Percentiles rank a stretch among this genome's conserved stretches.
phyloP scores from a whole-genome alignment of 2,888 invertebrate species.

The Scrobipalpa atriplicella region DNA sequence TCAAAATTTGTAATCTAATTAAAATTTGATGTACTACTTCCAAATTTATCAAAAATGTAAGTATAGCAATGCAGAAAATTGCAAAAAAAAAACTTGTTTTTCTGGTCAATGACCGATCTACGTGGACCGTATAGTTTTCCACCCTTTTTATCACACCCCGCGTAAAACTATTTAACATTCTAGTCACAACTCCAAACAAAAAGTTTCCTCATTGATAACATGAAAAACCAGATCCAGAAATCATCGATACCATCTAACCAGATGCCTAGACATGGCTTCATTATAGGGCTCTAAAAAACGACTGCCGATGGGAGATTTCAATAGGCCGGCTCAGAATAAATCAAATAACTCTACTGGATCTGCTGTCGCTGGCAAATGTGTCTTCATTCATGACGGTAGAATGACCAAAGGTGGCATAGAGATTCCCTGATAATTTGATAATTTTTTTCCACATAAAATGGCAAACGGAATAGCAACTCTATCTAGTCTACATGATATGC shows the following conservation, averaged over 20 bases:
- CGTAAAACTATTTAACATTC: neutral
- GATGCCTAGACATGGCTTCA: slow-evolving; percentile 47
- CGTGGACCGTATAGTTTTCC: neutral
- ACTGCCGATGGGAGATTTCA: slow-evolving; percentile 67
- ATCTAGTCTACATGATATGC: too few species aligned
- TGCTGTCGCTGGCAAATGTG: slow-evolving; percentile 78
- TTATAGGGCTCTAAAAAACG: slow-evolving; percentile 62
- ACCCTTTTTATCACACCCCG: neutral
- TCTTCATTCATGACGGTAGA: slow-evolving; percentile 77
- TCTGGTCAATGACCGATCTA: too few species aligned
- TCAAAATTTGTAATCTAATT: neutral
- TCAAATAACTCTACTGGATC: slow-evolving; percentile 73
- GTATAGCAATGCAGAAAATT: too few species aligned
- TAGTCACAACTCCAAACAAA: neutral
- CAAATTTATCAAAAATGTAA: neutral
- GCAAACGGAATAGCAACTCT: too few species aligned
- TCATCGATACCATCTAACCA: slow-evolving; percentile 10
- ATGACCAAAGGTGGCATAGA: slow-evolving; percentile 53
- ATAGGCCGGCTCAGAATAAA: slow-evolving; percentile 71
- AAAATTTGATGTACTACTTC: neutral
- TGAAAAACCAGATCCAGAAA: neutral
- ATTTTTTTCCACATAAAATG: too few species aligned
- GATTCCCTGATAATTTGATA: neutral
- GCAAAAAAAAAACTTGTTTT: too few species aligned
- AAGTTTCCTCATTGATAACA: neutral